Percentiles rank a stretch among this genome's conserved stretches.
Conservation (phyloP, 2,113 vertebrate genomes). For the Bujurquina vittata region DNA sequence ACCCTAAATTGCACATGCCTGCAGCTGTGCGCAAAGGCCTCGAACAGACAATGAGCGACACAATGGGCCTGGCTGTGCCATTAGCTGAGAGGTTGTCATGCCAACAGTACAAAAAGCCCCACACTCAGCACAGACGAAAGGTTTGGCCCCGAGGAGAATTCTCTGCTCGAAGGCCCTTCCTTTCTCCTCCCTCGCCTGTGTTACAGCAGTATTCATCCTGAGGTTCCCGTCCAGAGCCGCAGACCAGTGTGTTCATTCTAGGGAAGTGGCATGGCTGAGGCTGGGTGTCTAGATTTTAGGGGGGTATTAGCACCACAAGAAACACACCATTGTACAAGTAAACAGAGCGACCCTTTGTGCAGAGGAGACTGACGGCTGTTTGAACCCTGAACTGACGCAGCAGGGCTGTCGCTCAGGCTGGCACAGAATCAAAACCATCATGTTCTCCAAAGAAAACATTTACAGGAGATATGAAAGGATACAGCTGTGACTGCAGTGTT, state of each 20-base stretch:
- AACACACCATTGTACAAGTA: conserved; percentile 18
- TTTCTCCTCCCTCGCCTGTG: conserved; percentile 23
- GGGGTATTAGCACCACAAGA: conserved; percentile 20
- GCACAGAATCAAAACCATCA: neutral
- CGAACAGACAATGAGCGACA: conserved; percentile 44
- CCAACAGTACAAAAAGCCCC: conserved; percentile 60
- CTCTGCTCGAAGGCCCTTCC: conserved; percentile 39
- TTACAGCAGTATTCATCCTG: conserved; percentile 44
- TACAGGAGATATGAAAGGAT: neutral
- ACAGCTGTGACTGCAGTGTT: neutral
- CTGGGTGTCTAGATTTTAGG: conserved; percentile 3
- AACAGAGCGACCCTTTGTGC: conserved; percentile 53
- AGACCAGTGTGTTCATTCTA: neutral
- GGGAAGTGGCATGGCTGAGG: conserved; percentile 3
- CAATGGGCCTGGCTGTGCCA: conserved; percentile 46
- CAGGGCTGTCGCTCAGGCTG: conserved; percentile 3
- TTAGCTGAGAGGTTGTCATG: conserved; percentile 67
- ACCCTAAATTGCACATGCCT: conserved; percentile 23
- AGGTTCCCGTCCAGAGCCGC: neutral
- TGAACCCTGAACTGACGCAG: conserved; percentile 47
- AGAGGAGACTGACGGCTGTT: conserved; percentile 19
- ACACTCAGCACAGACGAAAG: neutral
- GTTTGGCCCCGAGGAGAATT: conserved; percentile 37
- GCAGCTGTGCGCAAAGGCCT: conserved; percentile 60
- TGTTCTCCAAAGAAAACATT: conserved; percentile 7